Percentiles rank a stretch among this genome's conserved stretches.
Conservation (phyloP, 2,888 invertebrate species). For the Acleris literana region DNA sequence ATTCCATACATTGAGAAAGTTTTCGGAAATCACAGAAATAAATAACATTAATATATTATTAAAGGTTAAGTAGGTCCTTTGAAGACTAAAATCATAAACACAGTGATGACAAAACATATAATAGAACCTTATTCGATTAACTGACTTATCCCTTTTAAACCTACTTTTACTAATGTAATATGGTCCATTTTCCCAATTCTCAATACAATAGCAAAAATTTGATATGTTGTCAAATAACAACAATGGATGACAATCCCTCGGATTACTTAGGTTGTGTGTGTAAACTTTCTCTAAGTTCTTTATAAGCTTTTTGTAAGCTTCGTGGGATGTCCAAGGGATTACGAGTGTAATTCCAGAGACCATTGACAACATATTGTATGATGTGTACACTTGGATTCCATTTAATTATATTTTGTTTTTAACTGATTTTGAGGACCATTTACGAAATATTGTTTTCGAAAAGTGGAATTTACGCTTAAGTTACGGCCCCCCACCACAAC, state of each 20-base stretch:
- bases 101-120: not conserved
- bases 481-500: no score
- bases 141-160: conserved; percentile 17
- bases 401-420: no score
- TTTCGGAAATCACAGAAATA: no score
- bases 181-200: not conserved
- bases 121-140: conserved; percentile 1
- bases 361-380: not conserved
- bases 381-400: not conserved
- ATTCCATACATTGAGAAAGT: no score
- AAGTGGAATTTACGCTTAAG: no score
- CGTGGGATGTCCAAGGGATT: not conserved
- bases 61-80: no score
- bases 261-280: not conserved
- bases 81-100: not conserved
- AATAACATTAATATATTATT: no score
- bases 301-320: conserved; percentile 5
- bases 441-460: no score
- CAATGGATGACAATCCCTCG: not conserved
- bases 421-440: no score
- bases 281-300: conserved; percentile 3
- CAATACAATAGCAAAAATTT: conserved; percentile 3
- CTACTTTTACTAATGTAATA: not conserved
- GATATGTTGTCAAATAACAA: conserved; percentile 10
- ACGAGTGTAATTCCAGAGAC: not conserved